Percentiles rank a stretch among this genome's conserved stretches.
phyloP scores from a whole-genome alignment of 2,888 invertebrate species.

The Tipula lateralis region DNA sequence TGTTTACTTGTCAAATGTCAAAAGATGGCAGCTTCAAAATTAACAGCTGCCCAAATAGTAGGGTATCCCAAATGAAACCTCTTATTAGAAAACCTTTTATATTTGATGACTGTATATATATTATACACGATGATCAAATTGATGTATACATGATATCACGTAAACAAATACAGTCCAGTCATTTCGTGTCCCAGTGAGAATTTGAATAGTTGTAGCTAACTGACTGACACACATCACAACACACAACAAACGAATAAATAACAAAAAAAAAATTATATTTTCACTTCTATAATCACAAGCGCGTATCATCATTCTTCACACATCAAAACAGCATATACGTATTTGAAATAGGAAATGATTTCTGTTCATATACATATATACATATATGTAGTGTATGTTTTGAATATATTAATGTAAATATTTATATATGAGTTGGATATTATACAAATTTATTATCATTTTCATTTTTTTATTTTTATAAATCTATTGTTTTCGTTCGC shows the following conservation, averaged over 20 bases:
- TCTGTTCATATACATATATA: too few species aligned
- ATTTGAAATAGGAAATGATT: not conserved
- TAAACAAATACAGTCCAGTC: not conserved
- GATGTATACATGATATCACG: not conserved
- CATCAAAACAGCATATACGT: not conserved
- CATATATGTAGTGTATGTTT: too few species aligned
- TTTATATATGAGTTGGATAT: not conserved
- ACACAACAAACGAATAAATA: not conserved
- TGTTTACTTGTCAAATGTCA: too few species aligned
- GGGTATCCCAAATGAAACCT: too few species aligned
- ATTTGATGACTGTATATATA: too few species aligned
- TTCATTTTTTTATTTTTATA: not conserved
- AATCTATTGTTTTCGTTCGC: not conserved
- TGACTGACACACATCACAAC: not conserved
- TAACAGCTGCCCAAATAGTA: too few species aligned
- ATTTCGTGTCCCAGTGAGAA: not conserved
- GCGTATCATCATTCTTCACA: not conserved
- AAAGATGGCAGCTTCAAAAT: too few species aligned
- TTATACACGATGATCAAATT: too few species aligned
- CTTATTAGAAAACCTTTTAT: too few species aligned
- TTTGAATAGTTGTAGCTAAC: too few species aligned
- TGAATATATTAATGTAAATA: not conserved
- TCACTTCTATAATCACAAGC: not conserved
- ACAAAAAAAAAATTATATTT: not conserved
- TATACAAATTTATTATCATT: not conserved